Base-by-base conservation (phyloP, 2,888 invertebrate genomes). In the Pristionchus fissidentatus region DNA sequence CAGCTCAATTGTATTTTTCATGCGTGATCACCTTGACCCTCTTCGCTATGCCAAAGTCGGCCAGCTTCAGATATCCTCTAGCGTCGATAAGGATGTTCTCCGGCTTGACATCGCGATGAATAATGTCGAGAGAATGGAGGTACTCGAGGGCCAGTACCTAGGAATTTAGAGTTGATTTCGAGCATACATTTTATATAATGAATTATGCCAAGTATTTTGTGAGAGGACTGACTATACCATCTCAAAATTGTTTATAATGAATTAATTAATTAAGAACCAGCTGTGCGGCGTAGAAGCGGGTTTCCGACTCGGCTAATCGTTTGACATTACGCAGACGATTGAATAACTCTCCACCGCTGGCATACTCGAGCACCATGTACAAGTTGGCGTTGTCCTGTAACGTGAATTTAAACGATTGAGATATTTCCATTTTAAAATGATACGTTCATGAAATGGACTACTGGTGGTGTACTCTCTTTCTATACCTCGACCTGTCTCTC, bases 81-180 rank as follows among this genome's bases (percentile, higher is more conserved):
- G 89, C 90, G 87, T 92, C 92, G 85, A 92, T 92, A 52, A 92
- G 89, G 85, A 92, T 86, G 86, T 92, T 92, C 86, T 92, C 92
- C 38, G 92, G 92, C 86, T 92, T 92, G 84, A 92, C 85, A 87
- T 92, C 92, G 32, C 99, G 95, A 94, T 99, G 99, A 93, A 99
- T 98, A 93, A 99, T 95, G 94, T 99, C 98, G 94, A 99, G 95
- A 94, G 97, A 97, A 94, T 99, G 99, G 88, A 99, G 95, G 94
- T 99, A 99, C 94, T 99, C 98, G 94, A 99, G 98, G 83, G 98
- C 98, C n/a, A n/a, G n/a, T n/a, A n/a, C n/a, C n/a, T n/a, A n/a
- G n/a, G n/a, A n/a, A n/a, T n/a, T n/a, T n/a, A n/a, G n/a, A n/a
- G n/a, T n/a, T n/a, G n/a, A n/a, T n/a, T n/a, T n/a, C n/a, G n/a